These are phyloP conservation scores for Takifugu rubripes DNA, from an alignment of 2,797 vertebrate genomes.

Conservation along the genomic window DNA sequence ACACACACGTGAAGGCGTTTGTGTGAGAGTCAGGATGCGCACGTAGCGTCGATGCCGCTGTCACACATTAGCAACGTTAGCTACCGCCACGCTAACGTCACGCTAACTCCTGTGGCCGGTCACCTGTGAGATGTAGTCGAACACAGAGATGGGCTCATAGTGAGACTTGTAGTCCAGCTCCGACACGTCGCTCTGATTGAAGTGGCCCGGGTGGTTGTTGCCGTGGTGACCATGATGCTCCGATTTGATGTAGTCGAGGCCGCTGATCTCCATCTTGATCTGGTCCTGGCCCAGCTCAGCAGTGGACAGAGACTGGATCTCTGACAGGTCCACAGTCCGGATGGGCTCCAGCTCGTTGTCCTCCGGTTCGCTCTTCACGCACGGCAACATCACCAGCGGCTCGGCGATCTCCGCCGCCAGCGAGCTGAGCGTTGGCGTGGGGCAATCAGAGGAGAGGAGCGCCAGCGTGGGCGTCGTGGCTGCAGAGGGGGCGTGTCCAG, in stretches of 20 bases:
- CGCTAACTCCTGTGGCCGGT: background rate
- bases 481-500: conserved; percentile 25
- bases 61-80: too few relatives aligned
- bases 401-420: conserved; percentile 70
- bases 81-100: too few relatives aligned
- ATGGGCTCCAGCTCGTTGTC: conserved; percentile 72
- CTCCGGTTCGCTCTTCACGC: conserved; percentile 76
- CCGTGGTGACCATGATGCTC: conserved; percentile 69
- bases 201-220: conserved; percentile 54
- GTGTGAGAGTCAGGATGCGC: too few relatives aligned
- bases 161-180: conserved; percentile 78
- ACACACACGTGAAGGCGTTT: background rate
- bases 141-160: conserved; percentile 76
- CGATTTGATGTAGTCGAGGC: conserved; percentile 80
- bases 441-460: conserved; percentile 70
- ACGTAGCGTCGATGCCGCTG: too few relatives aligned
- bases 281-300: conserved; percentile 77
- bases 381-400: conserved; percentile 76
- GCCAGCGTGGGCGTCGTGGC: conserved; percentile 42
- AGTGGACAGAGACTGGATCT: conserved; percentile 78
- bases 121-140: conserved; percentile 80
- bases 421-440: conserved; percentile 70
- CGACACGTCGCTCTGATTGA: conserved; percentile 51
- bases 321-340: conserved; percentile 73
- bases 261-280: conserved; percentile 82